A percentile compares a stretch with the other conserved stretches of the same genome.
phyloP scores from a whole-genome alignment of 30 jellyfish, hydroid and myxozoan genomes.

The Catostylus mosaicus region DNA sequence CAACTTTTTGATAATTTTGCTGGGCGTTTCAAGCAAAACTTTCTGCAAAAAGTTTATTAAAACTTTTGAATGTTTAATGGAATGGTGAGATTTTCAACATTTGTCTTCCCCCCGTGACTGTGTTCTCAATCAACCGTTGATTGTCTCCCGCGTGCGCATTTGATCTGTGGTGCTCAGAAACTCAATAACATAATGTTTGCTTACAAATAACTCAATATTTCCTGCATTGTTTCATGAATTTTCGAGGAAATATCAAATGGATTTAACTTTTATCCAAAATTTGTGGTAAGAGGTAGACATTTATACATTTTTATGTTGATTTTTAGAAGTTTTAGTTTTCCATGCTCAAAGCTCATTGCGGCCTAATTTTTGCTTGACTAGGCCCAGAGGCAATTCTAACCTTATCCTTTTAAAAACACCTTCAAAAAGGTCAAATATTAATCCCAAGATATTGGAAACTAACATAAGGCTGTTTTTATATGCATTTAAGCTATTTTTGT shows the following conservation, averaged over 20 bases:
- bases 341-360: conserved; percentile 12
- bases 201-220: background rate
- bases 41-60: background rate
- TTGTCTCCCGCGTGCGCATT: conserved; percentile 59
- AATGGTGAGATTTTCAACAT: background rate
- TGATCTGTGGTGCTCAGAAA: conserved; percentile 12
- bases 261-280: background rate
- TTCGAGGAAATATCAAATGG: background rate
- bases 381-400: conserved; percentile 43
- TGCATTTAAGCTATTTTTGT: too few species aligned
- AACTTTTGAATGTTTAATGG: background rate
- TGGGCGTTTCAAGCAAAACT: too few species aligned
- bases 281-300: background rate
- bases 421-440: too few species aligned
- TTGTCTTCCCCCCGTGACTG: conserved; percentile 11
- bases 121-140: background rate
- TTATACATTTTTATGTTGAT: background rate
- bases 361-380: conserved; percentile 55
- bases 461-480: too few species aligned
- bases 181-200: background rate
- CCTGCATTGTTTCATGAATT: background rate
- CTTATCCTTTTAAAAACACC: background rate
- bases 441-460: too few species aligned
- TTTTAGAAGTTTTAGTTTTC: background rate
- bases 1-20: too few species aligned